Evolutionary conservation across 2,888 invertebrate genomes (phyloP), one percentile per base, ranked within the genome.

Genomic region (Himalopsyche tibetana): DNA sequence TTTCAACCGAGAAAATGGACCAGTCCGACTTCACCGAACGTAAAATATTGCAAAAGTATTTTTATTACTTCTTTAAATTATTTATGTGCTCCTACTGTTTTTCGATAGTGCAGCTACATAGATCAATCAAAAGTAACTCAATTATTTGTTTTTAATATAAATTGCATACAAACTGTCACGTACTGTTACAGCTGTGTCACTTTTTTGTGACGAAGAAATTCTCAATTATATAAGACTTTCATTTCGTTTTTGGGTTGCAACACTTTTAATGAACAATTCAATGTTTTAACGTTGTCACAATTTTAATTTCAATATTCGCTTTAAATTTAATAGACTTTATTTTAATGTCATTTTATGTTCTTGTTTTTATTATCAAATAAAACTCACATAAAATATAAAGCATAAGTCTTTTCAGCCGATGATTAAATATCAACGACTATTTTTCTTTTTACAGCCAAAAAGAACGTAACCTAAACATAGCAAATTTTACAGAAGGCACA

Each of bases 91-190:
- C 74, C 51, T 38, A 74, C 36, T 74, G 74, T 38, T 74, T 74
- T 74, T 74, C 36, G 36, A 19, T 38, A 38, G 12, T 74, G 28
- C 36, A 74, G 36, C 38, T 74, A 74, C 74, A 74, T 15, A 74
- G 36, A 74, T 74, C 38, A 74, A 74, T 38, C 36, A 74, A 74
- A 74, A 74, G 15, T 36, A 38, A 74, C 15, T 74, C 36, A 74
- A 38, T 74, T 74, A 74, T 74, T 74, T 74, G 74, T 28, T 74
- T 74, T 63, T 63, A 63, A 63, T 63, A 28, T 63, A 63, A 63
- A 19, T 63, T 74, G 74, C 74, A 74, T 74, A 36, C 74, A 74
- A 74, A 36, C 36, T 36, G 36, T 74, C 74, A 74, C 74, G 74
- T 74, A 74, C 74, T 36, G 36, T 74, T 3, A 74, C 19, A 74